Base-by-base conservation (phyloP, 1,140 invertebrate species). In the Plutomurus gul region DNA sequence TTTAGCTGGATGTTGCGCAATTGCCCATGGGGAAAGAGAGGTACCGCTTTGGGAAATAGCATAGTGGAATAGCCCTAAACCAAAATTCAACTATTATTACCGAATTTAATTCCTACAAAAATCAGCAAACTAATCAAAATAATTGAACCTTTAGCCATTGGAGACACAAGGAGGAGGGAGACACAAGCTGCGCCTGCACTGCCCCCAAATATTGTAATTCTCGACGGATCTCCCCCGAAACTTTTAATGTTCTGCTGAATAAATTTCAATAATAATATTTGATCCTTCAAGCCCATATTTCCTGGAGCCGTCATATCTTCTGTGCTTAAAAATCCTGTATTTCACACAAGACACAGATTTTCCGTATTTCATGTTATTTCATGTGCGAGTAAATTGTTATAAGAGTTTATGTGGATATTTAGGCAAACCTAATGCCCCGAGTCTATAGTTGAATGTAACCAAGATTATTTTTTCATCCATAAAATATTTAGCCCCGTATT, bases 1-100 rank as follows among this genome's bases (percentile, higher is more conserved):
- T 8, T 81, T 79, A 6, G 84, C 46, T 8, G 87, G 86, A 47
- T 87, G 82, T 46, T 84, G 84, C 65, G 88, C 84, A 36, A 70
- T 39, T 7, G 78, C 75, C 49, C 49, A 80, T 10, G 78, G 78
- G 25, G 46, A 60, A 10, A 80, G 33, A 10, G 78, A 18, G 16
- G 78, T 37, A 11, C 83, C 83, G 11, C 76, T 79, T 49, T 82
- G 75, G 30, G 71, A 74, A 70, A 84, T 84, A 11, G 79, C 84
- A 16, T 71, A 37, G 36, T 74, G 39, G 70, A 85, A 43, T 1
- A 81, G 60, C 3, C 43, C 47, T 77, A 18, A 60, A 51, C n/a
- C 27, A 51, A 51, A 51, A 10, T 20, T 10, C 46, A 47, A 5
- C 20, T 47, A 3, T 6, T 47, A 1, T 7, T 75, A 27, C 46